Evolutionary conservation across 2,888 invertebrate species (phyloP), one percentile per base, ranked within the genome.

Genomic region (Epistrophella euchroma): DNA sequence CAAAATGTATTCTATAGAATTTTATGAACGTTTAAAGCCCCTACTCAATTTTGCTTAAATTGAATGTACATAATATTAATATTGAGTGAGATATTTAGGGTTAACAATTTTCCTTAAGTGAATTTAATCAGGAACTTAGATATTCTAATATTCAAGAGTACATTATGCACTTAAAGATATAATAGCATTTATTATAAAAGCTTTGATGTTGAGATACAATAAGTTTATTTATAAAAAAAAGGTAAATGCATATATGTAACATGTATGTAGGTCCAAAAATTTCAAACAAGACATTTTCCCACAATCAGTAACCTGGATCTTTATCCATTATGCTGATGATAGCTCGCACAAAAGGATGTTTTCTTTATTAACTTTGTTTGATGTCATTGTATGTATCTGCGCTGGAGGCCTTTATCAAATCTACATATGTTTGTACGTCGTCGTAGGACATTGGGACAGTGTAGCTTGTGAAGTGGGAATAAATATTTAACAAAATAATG

Each of bases 251-350:
- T n/a, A 37, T 11, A 2, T 40, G 15, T 37, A 7, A n/a, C n/a
- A n/a, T 25, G 15, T 6, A n/a, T 55, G 15, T 17, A 17, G 10
- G 55, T 55, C 32, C 11, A n/a, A 32, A n/a, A 55, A 32, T 55
- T 10, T 28, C 32, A 62, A 43, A 62, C 9, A 22, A 43, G 11
- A 25, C 6, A 47, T 28, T 28, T 47, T 32, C 66, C 35, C 35
- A 50, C 66, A 66, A 66, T 66, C 66, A 17, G 66, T 35, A 66
- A 66, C 50, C 66, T 66, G 50, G 19, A 66, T 66, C 50, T 45
- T 13, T 22, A 60, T 60, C 7, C 13, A 66, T 47, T 66, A 47
- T 50, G 64, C 43, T 64, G 64, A 64, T 28, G 45, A 28, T 22
- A 40, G 60, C 10, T 50, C 17, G 35, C 47, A 47, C n/a, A n/a